Base-by-base conservation (phyloP, 2,797 vertebrate species). In the Sebastes aleutianus region DNA sequence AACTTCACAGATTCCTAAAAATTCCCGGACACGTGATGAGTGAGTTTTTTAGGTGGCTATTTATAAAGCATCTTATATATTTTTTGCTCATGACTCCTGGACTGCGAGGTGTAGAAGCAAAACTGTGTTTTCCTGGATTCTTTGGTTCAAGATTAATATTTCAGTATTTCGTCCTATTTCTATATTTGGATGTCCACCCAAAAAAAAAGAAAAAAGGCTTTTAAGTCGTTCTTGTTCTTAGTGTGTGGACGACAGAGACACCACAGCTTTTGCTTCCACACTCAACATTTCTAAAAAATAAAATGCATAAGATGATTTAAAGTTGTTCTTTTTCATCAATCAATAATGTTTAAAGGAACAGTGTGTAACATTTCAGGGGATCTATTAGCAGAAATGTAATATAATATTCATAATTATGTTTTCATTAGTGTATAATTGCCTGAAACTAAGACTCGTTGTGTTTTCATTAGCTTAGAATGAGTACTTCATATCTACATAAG, bases 121-220 rank as follows among this genome's bases (percentile, higher is more conserved):
- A 89, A 74, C n/a, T 82, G 84, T 92, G 84, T 91, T 89, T 88
- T 83, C 80, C 58, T n/a, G 18, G 58, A 78, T 80, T 80, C 50
- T 73, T 61, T 70, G 68, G 47, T 69, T 74, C 36, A 7, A n/a
- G 36, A 84, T 93, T 2, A 91, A 93, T 93, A 90, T 87, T 94
- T 92, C 31, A 92, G 76, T 53, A 14, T 85, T 63, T 72, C 14
- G 6, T 43, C 63, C 83, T 74, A 66, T 79, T 65, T 87, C 87
- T 88, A 79, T 90, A 86, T 90, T 87, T 86, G 87, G 86, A 78
- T 72, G 68, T 77, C 79, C 68, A 74, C 57, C 72, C 47, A 4
- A 18, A 18, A 79, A 83, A 84, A 67, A 18, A 16, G 75, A 83
- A 84, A 67, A 80, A 85, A 74, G 47, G 73, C 80, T 85, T 82